Conservation (phyloP, 2,888 invertebrate genomes). For the Endotricha flammealis region DNA sequence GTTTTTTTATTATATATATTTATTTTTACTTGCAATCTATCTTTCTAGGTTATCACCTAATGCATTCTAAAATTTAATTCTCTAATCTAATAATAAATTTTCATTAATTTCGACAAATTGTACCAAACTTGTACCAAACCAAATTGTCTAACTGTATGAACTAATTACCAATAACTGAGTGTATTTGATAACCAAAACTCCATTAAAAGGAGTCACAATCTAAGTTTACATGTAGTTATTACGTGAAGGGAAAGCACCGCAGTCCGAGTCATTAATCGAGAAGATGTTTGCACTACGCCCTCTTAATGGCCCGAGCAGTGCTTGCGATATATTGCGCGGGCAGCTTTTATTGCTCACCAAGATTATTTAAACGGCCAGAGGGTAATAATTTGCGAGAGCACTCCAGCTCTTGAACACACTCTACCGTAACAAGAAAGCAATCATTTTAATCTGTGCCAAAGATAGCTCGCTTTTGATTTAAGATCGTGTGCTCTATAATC, state of each 20-base stretch:
- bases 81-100: too few relatives aligned
- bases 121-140: too few relatives aligned
- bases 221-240: not conserved
- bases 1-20: too few relatives aligned
- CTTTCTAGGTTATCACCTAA: too few relatives aligned
- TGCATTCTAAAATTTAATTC: too few relatives aligned
- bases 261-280: slow-evolving; percentile 8
- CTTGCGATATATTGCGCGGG: slow-evolving; percentile 49
- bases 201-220: not conserved
- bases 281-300: slow-evolving; percentile 19
- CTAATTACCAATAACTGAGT: too few relatives aligned
- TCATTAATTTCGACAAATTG: too few relatives aligned
- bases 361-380: slow-evolving; percentile 58
- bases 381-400: slow-evolving; percentile 43
- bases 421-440: slow-evolving; percentile 33
- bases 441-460: slow-evolving; percentile 34
- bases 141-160: too few relatives aligned
- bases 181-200: too few relatives aligned
- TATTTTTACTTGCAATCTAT: too few relatives aligned
- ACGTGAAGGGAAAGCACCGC: slow-evolving; percentile 2
- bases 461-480: slow-evolving; percentile 15
- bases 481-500: too few relatives aligned
- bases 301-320: slow-evolving; percentile 39
- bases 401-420: slow-evolving; percentile 31
- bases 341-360: slow-evolving; percentile 52